Evolutionary conservation across 2,888 invertebrate genomes (phyloP).

Genomic region (Nineta flava): DNA sequence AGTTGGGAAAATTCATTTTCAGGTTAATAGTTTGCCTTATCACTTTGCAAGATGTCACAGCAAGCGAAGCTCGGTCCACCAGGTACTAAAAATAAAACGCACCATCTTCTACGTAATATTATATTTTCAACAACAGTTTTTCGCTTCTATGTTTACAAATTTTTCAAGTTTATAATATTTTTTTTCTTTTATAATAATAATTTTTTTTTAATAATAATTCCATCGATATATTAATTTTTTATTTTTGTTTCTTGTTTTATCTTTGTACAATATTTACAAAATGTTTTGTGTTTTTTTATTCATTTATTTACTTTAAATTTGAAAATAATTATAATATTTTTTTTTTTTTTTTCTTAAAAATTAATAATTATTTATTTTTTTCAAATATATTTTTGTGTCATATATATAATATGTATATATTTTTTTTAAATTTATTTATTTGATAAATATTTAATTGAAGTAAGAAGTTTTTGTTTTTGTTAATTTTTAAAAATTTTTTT

Average conservation of each 20-base stretch:
- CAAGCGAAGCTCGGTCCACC: no score
- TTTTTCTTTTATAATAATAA: background rate
- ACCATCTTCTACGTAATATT: conserved; percentile 5
- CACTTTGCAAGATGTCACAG: no score
- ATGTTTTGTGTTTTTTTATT: conserved; percentile 5
- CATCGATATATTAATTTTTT: conserved; percentile 3
- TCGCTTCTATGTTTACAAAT: conserved; percentile 7
- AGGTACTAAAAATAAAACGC: no score
- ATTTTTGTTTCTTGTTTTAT: no score
- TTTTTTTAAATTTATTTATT: conserved; percentile 4
- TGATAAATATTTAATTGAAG: background rate
- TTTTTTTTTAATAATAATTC: background rate
- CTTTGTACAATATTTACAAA: conserved; percentile 6
- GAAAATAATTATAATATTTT: conserved; percentile 6
- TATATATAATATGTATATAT: no score
- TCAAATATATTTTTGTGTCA: no score
- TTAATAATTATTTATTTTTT: conserved; percentile 9
- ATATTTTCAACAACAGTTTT: conserved; percentile 6
- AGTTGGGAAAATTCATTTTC: no score
- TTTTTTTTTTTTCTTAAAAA: conserved; percentile 10
- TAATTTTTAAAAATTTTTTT: background rate
- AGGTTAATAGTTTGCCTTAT: no score
- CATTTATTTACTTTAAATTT: conserved; percentile 10
- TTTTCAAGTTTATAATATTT: conserved; percentile 1
- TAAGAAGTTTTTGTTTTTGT: background rate